Base-by-base conservation (phyloP, 2,888 invertebrate genomes). In the Dicranocentrus wangi region DNA sequence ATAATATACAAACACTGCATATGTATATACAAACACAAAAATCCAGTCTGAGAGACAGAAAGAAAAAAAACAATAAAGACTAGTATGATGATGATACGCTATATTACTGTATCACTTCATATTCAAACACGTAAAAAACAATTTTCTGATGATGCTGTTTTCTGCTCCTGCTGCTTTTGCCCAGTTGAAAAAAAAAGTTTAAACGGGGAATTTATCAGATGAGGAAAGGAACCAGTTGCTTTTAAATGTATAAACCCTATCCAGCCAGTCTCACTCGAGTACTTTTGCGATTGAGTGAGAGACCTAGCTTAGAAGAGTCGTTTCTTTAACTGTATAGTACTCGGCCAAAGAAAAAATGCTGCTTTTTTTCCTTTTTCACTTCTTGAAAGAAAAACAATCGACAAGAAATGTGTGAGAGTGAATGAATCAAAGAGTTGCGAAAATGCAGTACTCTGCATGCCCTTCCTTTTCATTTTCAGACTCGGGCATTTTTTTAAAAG, bases 221-320 rank as follows among this genome's bases (percentile, higher is more conserved):
- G 13, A 55, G 25, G 23, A 23, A 25, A 55, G 25, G 63, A 73
- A 73, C 73, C 73, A 73, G 73, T 73, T 73, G 73, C 47, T 73
- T 53, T 63, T 25, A 51, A 61, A 19, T 53, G 13, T 43, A 43
- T 13, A 43, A 43, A 43, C 43, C n/a, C 43, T n/a, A 43, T 43
- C 43, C 15, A 43, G 43, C n/a, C 8, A n/a, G 2, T 43, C n/a
- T 43, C n/a, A n/a, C n/a, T n/a, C n/a, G n/a, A n/a, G n/a, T n/a
- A n/a, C n/a, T n/a, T n/a, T n/a, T n/a, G n/a, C n/a, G n/a, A n/a
- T n/a, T n/a, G n/a, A n/a, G n/a, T n/a, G n/a, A n/a, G n/a, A n/a
- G n/a, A n/a, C n/a, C n/a, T n/a, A n/a, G n/a, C n/a, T n/a, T n/a
- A n/a, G n/a, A n/a, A n/a, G n/a, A n/a, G n/a, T n/a, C n/a, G n/a